Percentiles rank a stretch among this genome's conserved stretches.
Evolutionary conservation across 2,797 vertebrate species (phyloP).

Genomic region (Adrianichthys oophorus): DNA sequence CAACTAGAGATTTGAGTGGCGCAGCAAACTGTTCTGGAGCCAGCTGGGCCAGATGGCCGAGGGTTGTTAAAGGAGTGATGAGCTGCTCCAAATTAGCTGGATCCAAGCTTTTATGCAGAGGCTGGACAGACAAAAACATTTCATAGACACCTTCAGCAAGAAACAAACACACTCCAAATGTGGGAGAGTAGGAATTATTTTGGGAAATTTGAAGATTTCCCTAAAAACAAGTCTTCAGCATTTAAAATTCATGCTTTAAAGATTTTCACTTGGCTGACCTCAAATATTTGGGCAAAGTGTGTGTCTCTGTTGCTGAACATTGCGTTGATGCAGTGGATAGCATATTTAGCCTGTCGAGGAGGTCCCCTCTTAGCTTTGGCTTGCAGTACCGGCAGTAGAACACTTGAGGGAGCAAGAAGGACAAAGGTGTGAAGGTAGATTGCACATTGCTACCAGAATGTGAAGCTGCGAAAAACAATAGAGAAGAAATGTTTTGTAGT

Average conservation of each 20-base stretch:
- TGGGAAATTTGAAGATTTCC: background rate
- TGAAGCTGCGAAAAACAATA: background rate
- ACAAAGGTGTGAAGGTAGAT: background rate
- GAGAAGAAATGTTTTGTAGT: background rate
- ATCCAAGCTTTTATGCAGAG: conserved; percentile 94
- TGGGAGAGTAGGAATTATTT: background rate
- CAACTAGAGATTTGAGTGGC: conserved; percentile 94
- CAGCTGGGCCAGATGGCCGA: conserved; percentile 95
- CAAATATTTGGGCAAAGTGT: conserved; percentile 98
- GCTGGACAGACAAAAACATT: conserved; percentile 70
- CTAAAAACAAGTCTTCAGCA: background rate
- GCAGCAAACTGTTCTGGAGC: conserved; percentile 96
- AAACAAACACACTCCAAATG: background rate
- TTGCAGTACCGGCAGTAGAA: conserved; percentile 94
- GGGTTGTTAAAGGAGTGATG: conserved; percentile 91
- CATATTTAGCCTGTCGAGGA: conserved; percentile 95
- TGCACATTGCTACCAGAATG: background rate
- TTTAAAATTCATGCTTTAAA: no score
- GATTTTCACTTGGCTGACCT: conserved; percentile 78
- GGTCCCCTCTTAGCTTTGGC: conserved; percentile 97
- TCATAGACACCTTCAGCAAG: background rate
- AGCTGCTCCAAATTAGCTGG: conserved; percentile 94
- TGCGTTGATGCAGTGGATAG: conserved; percentile 96
- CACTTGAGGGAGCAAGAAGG: conserved; percentile 74
- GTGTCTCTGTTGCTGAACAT: conserved; percentile 99